Evolutionary conservation across 2,113 vertebrate species (phyloP).

Genomic region (Papio anubis): DNA sequence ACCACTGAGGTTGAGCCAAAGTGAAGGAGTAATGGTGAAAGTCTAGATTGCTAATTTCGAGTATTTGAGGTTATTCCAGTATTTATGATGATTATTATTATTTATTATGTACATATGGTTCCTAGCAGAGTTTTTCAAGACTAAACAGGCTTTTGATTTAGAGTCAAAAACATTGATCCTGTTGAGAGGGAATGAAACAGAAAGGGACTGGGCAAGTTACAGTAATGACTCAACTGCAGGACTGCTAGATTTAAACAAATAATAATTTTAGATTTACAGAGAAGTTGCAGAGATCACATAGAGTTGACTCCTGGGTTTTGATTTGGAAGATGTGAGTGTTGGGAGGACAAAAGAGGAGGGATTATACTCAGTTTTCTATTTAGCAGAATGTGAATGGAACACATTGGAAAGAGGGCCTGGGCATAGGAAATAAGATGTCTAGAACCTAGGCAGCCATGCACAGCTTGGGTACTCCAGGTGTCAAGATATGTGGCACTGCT

Average conservation of each 20-base stretch:
- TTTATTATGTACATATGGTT: neutral
- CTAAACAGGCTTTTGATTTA: neutral
- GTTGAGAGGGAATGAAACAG: neutral
- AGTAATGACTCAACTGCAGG: neutral
- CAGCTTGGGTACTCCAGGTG: neutral
- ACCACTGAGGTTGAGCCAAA: neutral
- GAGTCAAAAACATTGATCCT: neutral
- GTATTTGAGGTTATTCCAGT: neutral
- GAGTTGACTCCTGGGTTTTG: neutral
- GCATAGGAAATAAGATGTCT: neutral
- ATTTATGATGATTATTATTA: neutral
- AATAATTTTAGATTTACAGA: neutral
- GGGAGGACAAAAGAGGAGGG: neutral
- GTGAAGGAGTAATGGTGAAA: neutral
- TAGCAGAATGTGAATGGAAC: neutral
- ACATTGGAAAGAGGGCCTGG: neutral
- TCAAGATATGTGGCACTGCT: neutral
- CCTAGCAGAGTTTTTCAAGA: conserved; percentile 24
- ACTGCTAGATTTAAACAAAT: neutral
- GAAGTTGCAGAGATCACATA: neutral
- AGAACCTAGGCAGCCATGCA: neutral
- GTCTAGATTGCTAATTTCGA: neutral
- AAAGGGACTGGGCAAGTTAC: neutral
- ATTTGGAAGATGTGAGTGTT: neutral
- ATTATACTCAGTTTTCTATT: neutral